Evolutionary conservation across 1,140 invertebrate genomes (phyloP), one percentile per base, ranked within the genome.

Genomic region (Hermetia illucens): DNA sequence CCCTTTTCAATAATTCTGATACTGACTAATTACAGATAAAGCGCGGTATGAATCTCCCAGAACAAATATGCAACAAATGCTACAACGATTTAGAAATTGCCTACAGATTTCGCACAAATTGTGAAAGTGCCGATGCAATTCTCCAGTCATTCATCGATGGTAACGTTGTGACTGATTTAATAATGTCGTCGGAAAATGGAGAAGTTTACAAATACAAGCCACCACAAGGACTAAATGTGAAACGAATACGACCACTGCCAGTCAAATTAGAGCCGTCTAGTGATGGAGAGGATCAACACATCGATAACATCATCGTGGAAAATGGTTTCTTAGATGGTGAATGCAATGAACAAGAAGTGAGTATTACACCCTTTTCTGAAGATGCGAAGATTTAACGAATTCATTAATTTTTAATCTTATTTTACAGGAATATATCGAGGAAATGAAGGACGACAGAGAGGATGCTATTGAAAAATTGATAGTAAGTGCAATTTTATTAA

Each of bases 71-170:
- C 30, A 35, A 40, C 18, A 40, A 40, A 19, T 61, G 58, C 15
- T 41, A 49, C 18, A 35, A 45, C 6, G 58, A 61, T 35, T 39
- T 61, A 2, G 43, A 45, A 19, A 43, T 50, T 5, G 47, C 53
- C 2, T 61, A 47, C 41, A 47, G 52, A 9, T 61, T 61, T 24
- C 51, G 46, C 4, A 50, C 50, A 29, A 60, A 60, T 31, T 58
- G 55, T 21, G 39, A 51, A 34, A 44, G 44, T 5, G 50, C 55
- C 5, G 39, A 50, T 12, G 44, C 51, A 31, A 38, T 61, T 1
- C 52, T 53, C 12, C 42, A 49, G 16, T 22, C 25, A 37, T 40
- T 44, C 16, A 22, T 41, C 36, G 12, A 44, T 37, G 18, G 25
- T 21, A 39, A 43, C 6, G 35, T 27, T 13, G 24, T 27, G 13